These are phyloP conservation scores for Rhinogobio ventralis DNA, from an alignment of 2,797 vertebrate species.

Conservation along the genomic window DNA sequence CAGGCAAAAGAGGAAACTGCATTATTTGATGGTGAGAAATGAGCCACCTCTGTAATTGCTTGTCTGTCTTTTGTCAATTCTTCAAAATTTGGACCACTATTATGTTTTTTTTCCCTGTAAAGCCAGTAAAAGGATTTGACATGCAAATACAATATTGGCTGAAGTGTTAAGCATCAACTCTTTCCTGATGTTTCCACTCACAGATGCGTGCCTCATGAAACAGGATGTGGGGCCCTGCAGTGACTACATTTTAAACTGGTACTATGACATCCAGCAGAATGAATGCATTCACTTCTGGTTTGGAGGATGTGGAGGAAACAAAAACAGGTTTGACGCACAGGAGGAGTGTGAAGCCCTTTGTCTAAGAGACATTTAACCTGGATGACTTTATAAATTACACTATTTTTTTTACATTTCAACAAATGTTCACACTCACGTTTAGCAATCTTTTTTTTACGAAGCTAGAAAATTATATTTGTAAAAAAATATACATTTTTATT, in stretches of 20 bases:
- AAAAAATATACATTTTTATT: not conserved
- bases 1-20: not conserved
- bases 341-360: conserved; percentile 77
- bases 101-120: not conserved
- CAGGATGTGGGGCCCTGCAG: conserved; percentile 77
- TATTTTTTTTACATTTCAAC: not conserved
- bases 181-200: conserved; percentile 59
- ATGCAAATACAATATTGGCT: not conserved
- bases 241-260: conserved; percentile 81
- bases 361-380: conserved; percentile 36
- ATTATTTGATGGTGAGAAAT: conserved; percentile 27
- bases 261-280: conserved; percentile 71
- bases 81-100: not conserved
- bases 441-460: not conserved
- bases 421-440: not conserved
- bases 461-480: not conserved
- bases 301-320: conserved; percentile 82
- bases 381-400: not conserved
- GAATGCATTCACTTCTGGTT: conserved; percentile 83
- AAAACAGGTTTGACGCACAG: conserved; percentile 80
- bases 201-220: conserved; percentile 74
- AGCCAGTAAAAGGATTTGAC: not conserved
- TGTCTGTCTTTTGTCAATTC: not conserved
- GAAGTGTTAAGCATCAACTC: not conserved
- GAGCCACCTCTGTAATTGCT: not conserved